Evolutionary conservation across 2,113 vertebrate genomes (phyloP).

Genomic region (Sterrhoptilus dennistouni): DNA sequence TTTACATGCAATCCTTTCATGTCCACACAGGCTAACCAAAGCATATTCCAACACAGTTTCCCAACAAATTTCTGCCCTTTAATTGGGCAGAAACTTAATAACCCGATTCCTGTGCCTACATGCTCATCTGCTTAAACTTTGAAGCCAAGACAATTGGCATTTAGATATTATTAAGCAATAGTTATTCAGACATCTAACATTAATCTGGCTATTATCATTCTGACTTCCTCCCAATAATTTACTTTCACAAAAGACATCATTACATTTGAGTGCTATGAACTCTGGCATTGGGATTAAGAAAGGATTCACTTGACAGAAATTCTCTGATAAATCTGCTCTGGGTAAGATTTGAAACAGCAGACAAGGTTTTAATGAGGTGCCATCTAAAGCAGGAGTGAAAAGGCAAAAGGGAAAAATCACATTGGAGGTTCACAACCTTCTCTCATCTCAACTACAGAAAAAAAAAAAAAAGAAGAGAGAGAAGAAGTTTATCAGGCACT

Average conservation of each 20-base stretch:
- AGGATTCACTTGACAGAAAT: background rate
- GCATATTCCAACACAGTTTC: background rate
- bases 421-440: background rate
- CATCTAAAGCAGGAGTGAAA: background rate
- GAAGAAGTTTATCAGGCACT: background rate
- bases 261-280: background rate
- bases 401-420: background rate
- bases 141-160: constrained; percentile 43
- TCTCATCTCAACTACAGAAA: background rate
- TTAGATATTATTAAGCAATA: constrained; percentile 58
- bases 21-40: constrained; percentile 28
- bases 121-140: constrained; percentile 33
- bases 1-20: background rate
- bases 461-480: background rate
- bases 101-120: constrained; percentile 41
- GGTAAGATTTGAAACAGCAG: background rate
- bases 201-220: constrained; percentile 21
- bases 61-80: constrained; percentile 24
- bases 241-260: constrained; percentile 32
- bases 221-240: constrained; percentile 49
- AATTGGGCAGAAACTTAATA: constrained; percentile 50
- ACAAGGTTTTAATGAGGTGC: background rate
- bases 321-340: background rate
- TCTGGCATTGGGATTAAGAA: background rate
- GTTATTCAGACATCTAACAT: constrained; percentile 45